Percentiles rank a stretch among this genome's conserved stretches.
phyloP scores from a whole-genome alignment of 2,888 invertebrate genomes.

The Dasypolia templi region DNA sequence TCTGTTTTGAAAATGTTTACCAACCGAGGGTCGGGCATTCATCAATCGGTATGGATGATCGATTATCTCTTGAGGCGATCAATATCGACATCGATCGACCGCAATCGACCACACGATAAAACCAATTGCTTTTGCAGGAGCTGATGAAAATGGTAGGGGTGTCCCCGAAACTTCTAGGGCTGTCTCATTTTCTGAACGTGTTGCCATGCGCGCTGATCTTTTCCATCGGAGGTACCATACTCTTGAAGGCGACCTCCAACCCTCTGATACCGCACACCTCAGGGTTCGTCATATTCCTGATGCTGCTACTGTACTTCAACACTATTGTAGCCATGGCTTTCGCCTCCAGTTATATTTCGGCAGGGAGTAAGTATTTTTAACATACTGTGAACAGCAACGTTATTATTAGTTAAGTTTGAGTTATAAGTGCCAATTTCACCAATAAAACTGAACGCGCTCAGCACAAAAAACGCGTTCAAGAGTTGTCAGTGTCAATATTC shows the following conservation, averaged over 20 bases:
- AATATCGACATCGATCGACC: neutral
- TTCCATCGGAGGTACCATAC: slow-evolving; percentile 41
- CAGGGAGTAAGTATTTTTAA: slow-evolving; percentile 33
- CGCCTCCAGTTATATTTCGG: slow-evolving; percentile 50
- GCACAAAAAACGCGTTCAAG: too few relatives aligned
- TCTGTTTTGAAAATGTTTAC: neutral
- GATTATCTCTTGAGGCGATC: neutral
- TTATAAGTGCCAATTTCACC: too few relatives aligned
- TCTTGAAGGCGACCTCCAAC: slow-evolving; percentile 30
- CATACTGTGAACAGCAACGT: neutral
- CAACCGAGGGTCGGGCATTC: neutral
- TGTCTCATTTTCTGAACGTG: slow-evolving; percentile 93
- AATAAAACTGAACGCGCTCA: too few relatives aligned
- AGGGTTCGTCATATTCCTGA: slow-evolving; percentile 46
- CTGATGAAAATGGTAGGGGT: slow-evolving; percentile 95
- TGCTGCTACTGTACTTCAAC: slow-evolving; percentile 70
- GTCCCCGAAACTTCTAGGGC: slow-evolving; percentile 91
- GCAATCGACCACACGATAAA: neutral
- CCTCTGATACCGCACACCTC: slow-evolving; percentile 43
- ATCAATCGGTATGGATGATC: neutral
- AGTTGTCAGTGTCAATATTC: too few relatives aligned
- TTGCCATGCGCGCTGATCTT: slow-evolving; percentile 82
- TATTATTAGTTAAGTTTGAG: neutral
- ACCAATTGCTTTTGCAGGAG: slow-evolving; percentile 88
- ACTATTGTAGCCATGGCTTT: slow-evolving; percentile 50